Base-by-base conservation (phyloP, 2,113 vertebrate species). In the Salvelinus namaycush region DNA sequence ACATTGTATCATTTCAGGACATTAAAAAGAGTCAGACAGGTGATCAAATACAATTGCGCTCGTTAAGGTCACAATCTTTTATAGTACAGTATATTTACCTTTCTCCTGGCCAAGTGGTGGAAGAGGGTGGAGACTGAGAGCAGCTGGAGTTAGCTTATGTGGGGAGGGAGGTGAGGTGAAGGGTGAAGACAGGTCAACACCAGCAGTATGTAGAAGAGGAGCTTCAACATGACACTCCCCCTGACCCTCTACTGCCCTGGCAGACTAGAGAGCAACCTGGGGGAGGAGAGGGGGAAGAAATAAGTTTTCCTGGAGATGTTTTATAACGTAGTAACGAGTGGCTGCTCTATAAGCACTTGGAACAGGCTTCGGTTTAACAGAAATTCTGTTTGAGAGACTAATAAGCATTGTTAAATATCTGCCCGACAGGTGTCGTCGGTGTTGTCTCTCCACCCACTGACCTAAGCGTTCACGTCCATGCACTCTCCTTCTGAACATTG, bases 181-280 rank as follows among this genome's bases (percentile, higher is more conserved):
- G 70, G 86, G 82, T 85, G 79, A 87, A 88, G 84, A 83, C 70
- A 24, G 73, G 44, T 87, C 86, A 71, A 89, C 83, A 77, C 85
- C 88, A 80, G 76, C 82, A 26, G 76, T 76, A 74, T 74, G 66
- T 72, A 67, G 70, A 80, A 68, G 64, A 86, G 79, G 81, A 85
- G 80, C 82, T 87, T 81, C 85, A 87, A 80, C 92, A 93, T 93
- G 85, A 84, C 91, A 83, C 65, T 72, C 76, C 39, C 51, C 13
- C 1, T 49, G 75, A 66, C 34, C 64, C 62, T 77, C 54, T 64
- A 82, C 65, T 71, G 75, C 75, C 76, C 82, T 65, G 87, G 78
- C 65, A 74, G 67, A 29, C 77, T 49, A 64, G 68, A 83, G 12
- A 6, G 18, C 0, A 51, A 0, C 1, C 79, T 84, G 3, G 5